Conservation (phyloP, 2,113 vertebrate species). For the Benitochromis conjunctus region DNA sequence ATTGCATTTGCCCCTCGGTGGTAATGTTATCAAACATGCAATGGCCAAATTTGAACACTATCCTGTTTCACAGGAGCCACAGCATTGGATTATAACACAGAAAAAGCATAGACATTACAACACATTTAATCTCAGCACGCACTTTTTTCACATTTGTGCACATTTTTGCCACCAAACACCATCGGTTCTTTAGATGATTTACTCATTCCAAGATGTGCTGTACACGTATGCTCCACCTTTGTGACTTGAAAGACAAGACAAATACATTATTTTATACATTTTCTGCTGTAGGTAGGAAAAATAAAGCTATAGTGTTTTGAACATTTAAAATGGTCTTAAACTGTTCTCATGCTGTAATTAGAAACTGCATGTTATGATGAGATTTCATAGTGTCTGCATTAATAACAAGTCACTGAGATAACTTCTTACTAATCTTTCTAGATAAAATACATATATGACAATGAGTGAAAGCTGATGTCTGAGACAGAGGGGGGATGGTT, state of each 20-base stretch:
- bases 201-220: not conserved
- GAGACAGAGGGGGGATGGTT: conserved; percentile 43
- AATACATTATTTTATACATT: not conserved
- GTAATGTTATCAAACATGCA: not conserved
- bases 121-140: not conserved
- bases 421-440: conserved; percentile 75
- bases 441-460: conserved; percentile 73
- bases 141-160: not conserved
- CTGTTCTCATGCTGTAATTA: not conserved
- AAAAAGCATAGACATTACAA: not conserved
- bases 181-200: not conserved
- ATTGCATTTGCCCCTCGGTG: not conserved
- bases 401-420: conserved; percentile 80
- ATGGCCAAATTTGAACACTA: not conserved
- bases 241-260: not conserved
- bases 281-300: not conserved
- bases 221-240: not conserved
- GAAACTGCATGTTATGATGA: not conserved
- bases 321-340: not conserved
- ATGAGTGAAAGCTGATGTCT: conserved; percentile 81
- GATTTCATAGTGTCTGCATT: conserved; percentile 31
- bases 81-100: not conserved
- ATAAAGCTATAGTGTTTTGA: not conserved
- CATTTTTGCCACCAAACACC: not conserved
- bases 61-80: not conserved